These are phyloP conservation scores for Grapholita molesta DNA, from an alignment of 1,140 invertebrate species.

Conservation along the genomic window DNA sequence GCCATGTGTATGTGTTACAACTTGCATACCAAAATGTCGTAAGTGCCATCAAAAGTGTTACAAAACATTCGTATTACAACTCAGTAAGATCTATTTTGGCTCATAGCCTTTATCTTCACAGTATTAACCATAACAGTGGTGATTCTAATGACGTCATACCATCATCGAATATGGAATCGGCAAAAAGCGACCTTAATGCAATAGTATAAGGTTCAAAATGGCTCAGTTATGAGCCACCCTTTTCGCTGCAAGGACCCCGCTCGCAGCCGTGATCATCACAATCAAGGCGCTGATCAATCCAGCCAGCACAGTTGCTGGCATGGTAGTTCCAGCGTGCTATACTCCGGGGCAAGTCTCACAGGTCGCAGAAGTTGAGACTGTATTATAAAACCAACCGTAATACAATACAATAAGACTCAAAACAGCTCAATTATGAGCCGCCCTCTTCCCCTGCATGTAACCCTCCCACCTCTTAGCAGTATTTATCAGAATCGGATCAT, in stretches of 20 bases:
- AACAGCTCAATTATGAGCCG: conserved; percentile 91
- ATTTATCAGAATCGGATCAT: conserved; percentile 88
- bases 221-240: conserved; percentile 87
- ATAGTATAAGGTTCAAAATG: too few species aligned
- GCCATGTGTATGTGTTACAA: too few species aligned
- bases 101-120: too few species aligned
- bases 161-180: too few species aligned
- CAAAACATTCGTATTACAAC: neutral
- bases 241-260: conserved; percentile 99
- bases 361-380: too few species aligned
- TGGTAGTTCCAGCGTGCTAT: conserved; percentile 98
- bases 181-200: too few species aligned
- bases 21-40: too few species aligned
- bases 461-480: conserved; percentile 96
- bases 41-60: too few species aligned
- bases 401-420: neutral
- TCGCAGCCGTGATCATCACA: conserved; percentile 89
- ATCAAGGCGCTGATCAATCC: conserved; percentile 87
- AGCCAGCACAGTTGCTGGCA: conserved; percentile 95
- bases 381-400: neutral
- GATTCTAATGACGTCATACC: too few species aligned
- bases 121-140: too few species aligned
- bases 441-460: conserved; percentile 96
- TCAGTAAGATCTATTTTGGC: too few species aligned
- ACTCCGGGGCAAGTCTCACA: conserved; percentile 93